Evolutionary conservation across 2,113 vertebrate genomes (phyloP).

Genomic region (Lynx canadensis): DNA sequence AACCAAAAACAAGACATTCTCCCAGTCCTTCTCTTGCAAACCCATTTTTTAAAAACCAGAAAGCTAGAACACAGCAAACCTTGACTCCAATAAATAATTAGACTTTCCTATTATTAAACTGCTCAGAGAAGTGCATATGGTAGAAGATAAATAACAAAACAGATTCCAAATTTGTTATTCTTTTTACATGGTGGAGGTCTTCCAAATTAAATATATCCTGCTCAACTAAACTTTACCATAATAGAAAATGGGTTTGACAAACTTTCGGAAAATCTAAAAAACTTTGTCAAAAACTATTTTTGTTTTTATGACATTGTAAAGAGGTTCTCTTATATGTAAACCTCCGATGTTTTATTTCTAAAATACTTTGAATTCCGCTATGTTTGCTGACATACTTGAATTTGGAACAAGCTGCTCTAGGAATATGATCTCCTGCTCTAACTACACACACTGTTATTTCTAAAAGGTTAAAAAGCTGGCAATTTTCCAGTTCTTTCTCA

Average conservation of each 20-base stretch:
- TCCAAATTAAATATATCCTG: slow-evolving; percentile 19
- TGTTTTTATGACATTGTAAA: slow-evolving; percentile 36
- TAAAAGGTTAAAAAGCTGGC: slow-evolving; percentile 58
- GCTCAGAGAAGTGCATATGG: not conserved
- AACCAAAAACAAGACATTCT: not conserved
- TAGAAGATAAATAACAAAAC: slow-evolving; percentile 1
- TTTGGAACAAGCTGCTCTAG: slow-evolving; percentile 35
- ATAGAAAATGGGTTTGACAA: not conserved
- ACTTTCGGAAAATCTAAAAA: slow-evolving; percentile 11
- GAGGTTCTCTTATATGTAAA: slow-evolving; percentile 31
- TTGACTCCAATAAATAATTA: slow-evolving; percentile 5
- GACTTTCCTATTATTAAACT: not conserved
- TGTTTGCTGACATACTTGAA: slow-evolving; percentile 43
- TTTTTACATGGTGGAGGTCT: not conserved
- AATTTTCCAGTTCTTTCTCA: slow-evolving; percentile 28
- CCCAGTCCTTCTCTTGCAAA: slow-evolving; percentile 10
- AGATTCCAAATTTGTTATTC: slow-evolving; percentile 1
- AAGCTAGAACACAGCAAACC: slow-evolving; percentile 37
- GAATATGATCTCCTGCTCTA: slow-evolving; percentile 27
- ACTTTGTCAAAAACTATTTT: not conserved
- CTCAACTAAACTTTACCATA: not conserved
- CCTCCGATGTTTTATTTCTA: slow-evolving; percentile 51
- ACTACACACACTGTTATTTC: slow-evolving; percentile 35
- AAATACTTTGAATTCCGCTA: slow-evolving; percentile 51
- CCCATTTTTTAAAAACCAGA: not conserved